A percentile compares a stretch with the other conserved stretches of the same genome.
These are phyloP conservation scores for Tachysurus fulvidraco DNA, from an alignment of 2,113 vertebrate genomes.

Conservation along the genomic window DNA sequence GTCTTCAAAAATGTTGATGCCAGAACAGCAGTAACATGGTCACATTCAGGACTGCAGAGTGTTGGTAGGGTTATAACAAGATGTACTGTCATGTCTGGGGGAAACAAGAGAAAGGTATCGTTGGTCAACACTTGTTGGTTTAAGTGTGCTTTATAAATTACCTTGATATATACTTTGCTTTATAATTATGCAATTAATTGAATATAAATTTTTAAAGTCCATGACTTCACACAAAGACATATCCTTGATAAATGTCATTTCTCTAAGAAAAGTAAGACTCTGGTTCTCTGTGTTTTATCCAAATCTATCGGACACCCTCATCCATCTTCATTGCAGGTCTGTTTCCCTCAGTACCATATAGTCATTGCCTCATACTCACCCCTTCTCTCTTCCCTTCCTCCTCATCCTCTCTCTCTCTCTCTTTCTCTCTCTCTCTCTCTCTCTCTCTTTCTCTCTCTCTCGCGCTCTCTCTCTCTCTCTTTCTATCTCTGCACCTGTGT, in stretches of 20 bases:
- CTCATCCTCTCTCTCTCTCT: neutral
- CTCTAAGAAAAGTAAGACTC: neutral
- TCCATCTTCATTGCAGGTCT: constrained; percentile 11
- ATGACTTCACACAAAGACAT: neutral
- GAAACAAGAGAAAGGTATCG: neutral
- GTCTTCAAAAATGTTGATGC: neutral
- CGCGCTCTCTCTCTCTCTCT: neutral
- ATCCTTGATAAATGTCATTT: constrained; percentile 7
- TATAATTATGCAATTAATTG: neutral
- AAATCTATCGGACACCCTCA: neutral
- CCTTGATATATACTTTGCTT: neutral
- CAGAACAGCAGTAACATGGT: neutral
- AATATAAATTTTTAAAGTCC: neutral
- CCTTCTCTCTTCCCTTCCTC: neutral
- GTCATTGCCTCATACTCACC: neutral
- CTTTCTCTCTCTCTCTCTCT: neutral
- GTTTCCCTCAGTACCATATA: constrained; percentile 1
- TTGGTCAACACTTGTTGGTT: neutral
- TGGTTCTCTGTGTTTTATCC: neutral
- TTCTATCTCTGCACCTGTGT: constrained; percentile 19
- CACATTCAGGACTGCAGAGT: neutral
- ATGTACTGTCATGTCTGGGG: neutral
- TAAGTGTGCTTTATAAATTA: too few species aligned
- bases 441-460: neutral
- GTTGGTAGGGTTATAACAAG: neutral